Evolutionary conservation across 1,140 invertebrate genomes (phyloP).

Genomic region (Mylabris phalerata): DNA sequence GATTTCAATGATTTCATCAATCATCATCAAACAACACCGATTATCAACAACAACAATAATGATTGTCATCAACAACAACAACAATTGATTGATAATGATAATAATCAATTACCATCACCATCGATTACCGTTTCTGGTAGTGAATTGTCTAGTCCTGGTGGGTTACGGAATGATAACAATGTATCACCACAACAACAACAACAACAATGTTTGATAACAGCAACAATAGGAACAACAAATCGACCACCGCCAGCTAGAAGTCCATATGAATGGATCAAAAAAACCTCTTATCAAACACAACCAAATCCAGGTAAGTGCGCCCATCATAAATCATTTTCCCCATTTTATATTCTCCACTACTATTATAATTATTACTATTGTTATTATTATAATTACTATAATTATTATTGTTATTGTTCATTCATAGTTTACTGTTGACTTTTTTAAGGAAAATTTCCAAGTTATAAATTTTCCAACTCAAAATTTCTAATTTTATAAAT

Average conservation of each 20-base stretch:
- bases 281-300: slow-evolving; percentile 72
- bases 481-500: no score
- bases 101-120: slow-evolving; percentile 46
- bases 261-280: slow-evolving; percentile 87
- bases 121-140: slow-evolving; percentile 59
- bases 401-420: no score
- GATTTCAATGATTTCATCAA: slow-evolving; percentile 37
- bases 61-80: slow-evolving; percentile 13
- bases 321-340: no score
- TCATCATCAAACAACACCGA: no score
- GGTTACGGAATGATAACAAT: slow-evolving; percentile 42
- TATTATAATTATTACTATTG: no score
- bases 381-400: no score
- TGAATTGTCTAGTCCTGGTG: slow-evolving; percentile 59
- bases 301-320: slow-evolving; percentile 64
- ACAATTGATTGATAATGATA: slow-evolving; percentile 21
- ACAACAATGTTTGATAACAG: slow-evolving; percentile 19
- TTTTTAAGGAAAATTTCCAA: no score
- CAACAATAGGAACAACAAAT: slow-evolving; percentile 31
- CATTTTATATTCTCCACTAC: no score
- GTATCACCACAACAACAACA: slow-evolving; percentile 42
- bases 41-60: slow-evolving; percentile 21
- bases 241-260: slow-evolving; percentile 62
- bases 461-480: no score
- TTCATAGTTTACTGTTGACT: no score